Conservation (phyloP, 1,140 invertebrate species). For the Conus ventricosus region DNA sequence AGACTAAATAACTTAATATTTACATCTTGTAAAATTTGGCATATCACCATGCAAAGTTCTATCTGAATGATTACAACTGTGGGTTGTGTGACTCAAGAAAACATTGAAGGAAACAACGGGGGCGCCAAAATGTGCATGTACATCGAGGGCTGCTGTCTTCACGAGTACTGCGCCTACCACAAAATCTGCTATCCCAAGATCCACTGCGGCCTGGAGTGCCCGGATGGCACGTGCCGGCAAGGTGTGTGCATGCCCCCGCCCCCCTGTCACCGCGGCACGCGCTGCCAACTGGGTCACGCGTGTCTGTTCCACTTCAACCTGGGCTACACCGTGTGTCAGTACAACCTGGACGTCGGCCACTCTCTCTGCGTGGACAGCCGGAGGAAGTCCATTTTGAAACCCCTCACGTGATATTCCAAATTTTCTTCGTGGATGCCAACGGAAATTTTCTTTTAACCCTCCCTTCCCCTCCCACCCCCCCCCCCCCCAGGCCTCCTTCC, state of each 20-base stretch:
- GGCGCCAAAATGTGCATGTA: too few relatives aligned
- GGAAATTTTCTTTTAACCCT: too few relatives aligned
- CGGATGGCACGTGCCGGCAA: constrained; percentile 64
- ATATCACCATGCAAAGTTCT: too few relatives aligned
- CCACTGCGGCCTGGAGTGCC: constrained; percentile 64
- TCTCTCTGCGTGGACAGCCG: constrained; percentile 79
- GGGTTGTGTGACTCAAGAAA: too few relatives aligned
- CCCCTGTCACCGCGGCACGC: constrained; percentile 47
- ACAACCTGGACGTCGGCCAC: constrained; percentile 73
- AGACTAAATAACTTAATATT: too few relatives aligned
- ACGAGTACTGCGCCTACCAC: constrained; percentile 67
- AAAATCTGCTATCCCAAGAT: constrained; percentile 68
- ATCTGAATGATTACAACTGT: too few relatives aligned
- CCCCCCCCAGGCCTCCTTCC: too few relatives aligned
- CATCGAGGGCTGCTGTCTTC: constrained; percentile 63
- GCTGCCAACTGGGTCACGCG: constrained; percentile 54
- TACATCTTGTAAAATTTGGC: too few relatives aligned
- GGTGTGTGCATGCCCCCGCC: constrained; percentile 64
- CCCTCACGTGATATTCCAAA: not conserved
- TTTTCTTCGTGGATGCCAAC: too few relatives aligned
- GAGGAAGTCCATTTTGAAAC: constrained; percentile 45
- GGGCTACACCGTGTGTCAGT: constrained; percentile 67
- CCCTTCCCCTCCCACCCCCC: too few relatives aligned
- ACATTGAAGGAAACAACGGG: too few relatives aligned
- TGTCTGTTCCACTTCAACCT: constrained; percentile 67